Percentiles rank a stretch among this genome's conserved stretches.
Conservation (phyloP, 1,140 invertebrate species). For the Drosophila arawakana region DNA sequence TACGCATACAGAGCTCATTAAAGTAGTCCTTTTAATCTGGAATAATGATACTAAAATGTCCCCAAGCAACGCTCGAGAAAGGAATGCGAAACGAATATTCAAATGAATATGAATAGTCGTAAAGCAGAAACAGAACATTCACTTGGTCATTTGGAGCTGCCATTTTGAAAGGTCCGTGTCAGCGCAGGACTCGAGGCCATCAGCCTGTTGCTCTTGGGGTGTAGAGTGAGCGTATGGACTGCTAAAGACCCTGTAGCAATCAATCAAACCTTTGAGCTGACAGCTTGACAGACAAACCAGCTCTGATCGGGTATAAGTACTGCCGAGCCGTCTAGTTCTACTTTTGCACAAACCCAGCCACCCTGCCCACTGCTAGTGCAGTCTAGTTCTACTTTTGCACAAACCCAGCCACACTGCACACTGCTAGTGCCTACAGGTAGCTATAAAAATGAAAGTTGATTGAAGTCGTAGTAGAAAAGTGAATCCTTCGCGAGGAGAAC, state of each 20-base stretch:
- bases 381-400: too few species aligned
- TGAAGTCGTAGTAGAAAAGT: constrained; percentile 7
- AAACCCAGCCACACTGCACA: too few species aligned
- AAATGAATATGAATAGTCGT: not conserved
- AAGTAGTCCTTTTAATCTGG: constrained; percentile 12
- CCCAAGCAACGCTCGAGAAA: not conserved
- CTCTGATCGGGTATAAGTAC: too few species aligned
- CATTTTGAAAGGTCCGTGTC: constrained; percentile 7
- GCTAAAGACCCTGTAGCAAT: too few species aligned
- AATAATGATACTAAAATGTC: constrained; percentile 2
- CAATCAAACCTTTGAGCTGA: too few species aligned
- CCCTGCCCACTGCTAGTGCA: not conserved
- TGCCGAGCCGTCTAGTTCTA: too few species aligned
- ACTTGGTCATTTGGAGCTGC: not conserved
- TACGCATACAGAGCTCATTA: constrained; percentile 20
- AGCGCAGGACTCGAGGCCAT: constrained; percentile 7
- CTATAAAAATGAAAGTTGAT: constrained; percentile 32
- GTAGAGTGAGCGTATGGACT: too few species aligned
- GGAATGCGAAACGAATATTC: not conserved
- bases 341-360: too few species aligned
- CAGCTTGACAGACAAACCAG: too few species aligned
- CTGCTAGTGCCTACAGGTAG: not conserved
- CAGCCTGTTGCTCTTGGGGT: constrained; percentile 20
- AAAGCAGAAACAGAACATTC: not conserved
- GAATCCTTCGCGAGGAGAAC: not conserved